These are phyloP conservation scores for Melanotaenia nigrans DNA, from an alignment of 2,797 vertebrate genomes.

Conservation along the genomic window DNA sequence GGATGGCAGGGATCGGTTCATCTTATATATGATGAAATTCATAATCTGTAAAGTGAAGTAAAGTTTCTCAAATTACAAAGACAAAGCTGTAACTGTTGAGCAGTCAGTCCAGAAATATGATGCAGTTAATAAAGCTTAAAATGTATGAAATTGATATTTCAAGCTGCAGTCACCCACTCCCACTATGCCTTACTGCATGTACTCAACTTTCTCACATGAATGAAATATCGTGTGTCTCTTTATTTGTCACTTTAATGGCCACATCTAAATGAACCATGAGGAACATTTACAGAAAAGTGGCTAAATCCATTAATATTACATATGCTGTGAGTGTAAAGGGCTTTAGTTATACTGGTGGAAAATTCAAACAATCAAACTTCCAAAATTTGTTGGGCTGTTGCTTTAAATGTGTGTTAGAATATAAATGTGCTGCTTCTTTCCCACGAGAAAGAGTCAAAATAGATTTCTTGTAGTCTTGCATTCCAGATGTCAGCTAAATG, in stretches of 20 bases:
- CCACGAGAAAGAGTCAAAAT: constrained; percentile 1
- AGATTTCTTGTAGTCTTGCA: neutral
- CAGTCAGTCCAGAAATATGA: neutral
- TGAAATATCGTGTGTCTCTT: too few relatives aligned
- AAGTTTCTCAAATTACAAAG: neutral
- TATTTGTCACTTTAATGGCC: too few relatives aligned
- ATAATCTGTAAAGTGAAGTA: neutral
- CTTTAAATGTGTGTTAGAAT: neutral
- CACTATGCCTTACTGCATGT: too few relatives aligned
- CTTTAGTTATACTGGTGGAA: neutral
- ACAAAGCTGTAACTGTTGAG: neutral
- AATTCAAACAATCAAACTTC: neutral
- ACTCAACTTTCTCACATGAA: too few relatives aligned
- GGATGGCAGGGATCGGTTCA: neutral
- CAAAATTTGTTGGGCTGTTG: neutral
- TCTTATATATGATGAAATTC: neutral
- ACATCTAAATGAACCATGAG: too few relatives aligned
- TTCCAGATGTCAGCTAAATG: too few relatives aligned
- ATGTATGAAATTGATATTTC: too few relatives aligned
- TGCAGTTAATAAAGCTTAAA: neutral
- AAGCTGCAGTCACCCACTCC: too few relatives aligned
- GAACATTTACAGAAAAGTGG: too few relatives aligned
- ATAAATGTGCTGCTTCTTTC: neutral
- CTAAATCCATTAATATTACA: neutral
- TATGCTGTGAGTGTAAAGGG: neutral